These are phyloP conservation scores for Agapornis canus DNA, from an alignment of 2,797 vertebrate genomes.

Conservation along the genomic window DNA sequence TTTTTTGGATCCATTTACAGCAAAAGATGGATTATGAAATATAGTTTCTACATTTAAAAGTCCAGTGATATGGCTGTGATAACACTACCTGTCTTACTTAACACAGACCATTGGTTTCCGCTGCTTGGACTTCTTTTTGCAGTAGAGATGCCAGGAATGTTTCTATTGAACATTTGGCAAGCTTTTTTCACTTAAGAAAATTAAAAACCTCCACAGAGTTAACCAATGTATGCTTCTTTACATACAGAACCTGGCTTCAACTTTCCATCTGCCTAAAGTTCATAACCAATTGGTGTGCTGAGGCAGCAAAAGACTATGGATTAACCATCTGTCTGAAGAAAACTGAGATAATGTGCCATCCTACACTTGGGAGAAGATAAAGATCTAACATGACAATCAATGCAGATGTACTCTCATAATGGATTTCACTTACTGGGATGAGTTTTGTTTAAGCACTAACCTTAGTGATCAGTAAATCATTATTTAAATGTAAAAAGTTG, in stretches of 20 bases:
- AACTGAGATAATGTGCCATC: conserved; percentile 54
- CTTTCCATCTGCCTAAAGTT: conserved; percentile 42
- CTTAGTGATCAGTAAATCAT: conserved; percentile 43
- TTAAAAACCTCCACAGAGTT: conserved; percentile 12
- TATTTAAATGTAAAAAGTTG: conserved; percentile 44
- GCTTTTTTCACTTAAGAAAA: conserved; percentile 21
- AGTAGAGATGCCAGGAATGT: neutral
- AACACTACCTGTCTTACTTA: neutral
- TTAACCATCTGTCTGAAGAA: conserved; percentile 54
- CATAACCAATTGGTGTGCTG: conserved; percentile 35
- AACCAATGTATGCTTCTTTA: neutral
- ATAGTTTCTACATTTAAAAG: neutral
- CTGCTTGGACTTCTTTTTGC: neutral
- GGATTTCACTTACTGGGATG: conserved; percentile 68
- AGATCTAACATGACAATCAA: conserved; percentile 61
- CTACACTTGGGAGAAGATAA: conserved; percentile 43
- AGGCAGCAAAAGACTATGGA: conserved; percentile 69
- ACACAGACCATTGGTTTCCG: neutral
- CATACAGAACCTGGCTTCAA: conserved; percentile 27
- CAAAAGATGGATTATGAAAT: neutral
- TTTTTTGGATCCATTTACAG: neutral
- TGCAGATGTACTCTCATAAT: conserved; percentile 59
- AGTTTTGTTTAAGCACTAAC: conserved; percentile 51
- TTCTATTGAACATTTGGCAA: neutral
- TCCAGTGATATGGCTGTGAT: neutral